Evolutionary conservation across 2,797 vertebrate species (phyloP), one percentile per base, ranked within the genome.

Genomic region (Poecilia gillii): DNA sequence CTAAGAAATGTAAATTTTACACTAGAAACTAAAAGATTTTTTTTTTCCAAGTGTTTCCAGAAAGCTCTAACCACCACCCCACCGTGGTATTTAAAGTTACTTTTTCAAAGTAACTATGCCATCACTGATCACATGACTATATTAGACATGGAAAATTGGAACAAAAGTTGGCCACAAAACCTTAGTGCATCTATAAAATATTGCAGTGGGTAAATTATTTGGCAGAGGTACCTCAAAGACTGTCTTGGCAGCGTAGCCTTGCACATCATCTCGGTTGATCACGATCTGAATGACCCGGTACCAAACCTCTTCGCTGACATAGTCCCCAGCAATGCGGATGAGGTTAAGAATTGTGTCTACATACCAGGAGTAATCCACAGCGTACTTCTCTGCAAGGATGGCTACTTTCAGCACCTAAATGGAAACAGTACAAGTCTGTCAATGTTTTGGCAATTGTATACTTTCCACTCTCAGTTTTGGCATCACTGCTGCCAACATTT

Each of bases 291-390:
- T 99, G 84, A 99, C 98, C 0, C 98, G 96, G 75, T 99, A 99
- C 98, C 98, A 99, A 81, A 99, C 98, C 84, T 99, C 98, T 80
- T 99, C 98, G 0, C 98, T 99, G 87, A 99, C 98, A 0, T 99
- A 99, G 93, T 99, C 98, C 0, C 98, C 98, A 0, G 98, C 98
- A 0, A 99, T 96, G 68, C 98, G 97, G 87, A 99, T 99, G 80
- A 99, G 96, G 93, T 99, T 99, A 53, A 99, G 92, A 83, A 99
- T 99, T 76, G 98, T 99, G 90, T 99, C 98, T 87, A 99, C 98
- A 5, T 99, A 99, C 98, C 98, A 99, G 8, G 98, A 97, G 90
- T 99, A 99, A 93, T 99, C 98, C 84, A 99, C 98, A 0, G 98
- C 98, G 0, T 99, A 99, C 89, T 99, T 99, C 93, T 99, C 98